Percentiles rank a stretch among this genome's conserved stretches.
phyloP scores from a whole-genome alignment of 2,888 invertebrate species.

The Athalia cordata region DNA sequence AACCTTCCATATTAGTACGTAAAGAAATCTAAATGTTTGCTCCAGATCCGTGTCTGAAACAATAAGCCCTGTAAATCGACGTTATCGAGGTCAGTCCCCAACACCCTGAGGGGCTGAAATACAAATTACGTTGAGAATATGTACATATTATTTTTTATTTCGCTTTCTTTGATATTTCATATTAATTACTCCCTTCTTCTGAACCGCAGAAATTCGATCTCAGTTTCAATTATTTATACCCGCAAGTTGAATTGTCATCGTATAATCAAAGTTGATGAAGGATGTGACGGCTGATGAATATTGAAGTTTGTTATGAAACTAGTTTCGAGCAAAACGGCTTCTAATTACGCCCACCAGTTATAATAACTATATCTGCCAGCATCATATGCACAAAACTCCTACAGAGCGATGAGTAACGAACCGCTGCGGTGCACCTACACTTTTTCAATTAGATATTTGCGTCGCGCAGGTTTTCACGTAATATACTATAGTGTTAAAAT shows the following conservation, averaged over 20 bases:
- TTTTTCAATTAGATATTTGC: background rate
- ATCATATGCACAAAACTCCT: background rate
- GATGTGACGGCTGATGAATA: background rate
- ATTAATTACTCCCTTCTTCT: slow-evolving; percentile 7
- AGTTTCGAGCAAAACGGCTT: slow-evolving; percentile 13
- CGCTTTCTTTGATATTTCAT: background rate
- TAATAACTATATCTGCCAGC: slow-evolving; percentile 13
- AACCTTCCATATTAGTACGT: background rate
- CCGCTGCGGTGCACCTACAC: background rate
- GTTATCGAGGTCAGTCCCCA: slow-evolving; percentile 32
- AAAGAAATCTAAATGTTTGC: background rate
- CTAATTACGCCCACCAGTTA: slow-evolving; percentile 19
- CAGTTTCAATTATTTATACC: background rate
- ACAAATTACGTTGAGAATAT: slow-evolving; percentile 16
- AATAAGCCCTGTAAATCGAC: slow-evolving; percentile 7
- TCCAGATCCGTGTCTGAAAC: slow-evolving; percentile 4
- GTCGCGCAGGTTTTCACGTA: too few relatives aligned
- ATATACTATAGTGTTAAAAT: background rate
- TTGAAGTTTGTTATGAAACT: slow-evolving; percentile 13
- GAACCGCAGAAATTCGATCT: background rate
- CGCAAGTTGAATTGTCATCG: slow-evolving; percentile 2
- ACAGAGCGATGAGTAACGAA: slow-evolving; percentile 2
- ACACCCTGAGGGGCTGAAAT: slow-evolving; percentile 14
- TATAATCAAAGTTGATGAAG: background rate
- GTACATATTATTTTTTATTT: background rate